These are phyloP conservation scores for Eubasilissa splendida DNA, from an alignment of 2,888 invertebrate genomes.

Conservation along the genomic window DNA sequence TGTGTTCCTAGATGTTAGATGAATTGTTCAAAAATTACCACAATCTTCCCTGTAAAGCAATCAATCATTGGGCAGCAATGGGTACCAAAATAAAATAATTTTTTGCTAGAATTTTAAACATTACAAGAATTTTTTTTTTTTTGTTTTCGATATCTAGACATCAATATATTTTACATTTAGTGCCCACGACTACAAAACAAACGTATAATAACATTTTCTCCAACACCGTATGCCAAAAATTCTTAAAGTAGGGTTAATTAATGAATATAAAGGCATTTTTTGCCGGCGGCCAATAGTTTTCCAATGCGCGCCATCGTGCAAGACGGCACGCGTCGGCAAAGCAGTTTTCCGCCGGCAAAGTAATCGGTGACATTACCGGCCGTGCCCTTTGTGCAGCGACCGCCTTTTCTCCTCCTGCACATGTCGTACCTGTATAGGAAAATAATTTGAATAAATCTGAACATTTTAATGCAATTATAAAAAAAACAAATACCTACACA, in stretches of 20 bases:
- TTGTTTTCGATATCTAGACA: not conserved
- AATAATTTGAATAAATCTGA: conserved; percentile 32
- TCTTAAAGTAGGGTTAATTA: conserved; percentile 12
- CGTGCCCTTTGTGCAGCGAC: conserved; percentile 98
- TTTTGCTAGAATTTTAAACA: not conserved
- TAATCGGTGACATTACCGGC: conserved; percentile 83
- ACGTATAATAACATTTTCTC: conserved; percentile 41
- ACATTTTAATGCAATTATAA: not conserved
- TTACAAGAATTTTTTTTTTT: not conserved
- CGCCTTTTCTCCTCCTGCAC: conserved; percentile 97
- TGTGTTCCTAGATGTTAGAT: conserved; percentile 35
- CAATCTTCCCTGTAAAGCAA: conserved; percentile 35
- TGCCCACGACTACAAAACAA: conserved; percentile 9
- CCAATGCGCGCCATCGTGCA: conserved; percentile 15
- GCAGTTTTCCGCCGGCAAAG: conserved; percentile 45
- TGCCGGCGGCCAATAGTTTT: conserved; percentile 27
- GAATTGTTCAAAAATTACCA: conserved; percentile 60
- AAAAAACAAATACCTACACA: not conserved
- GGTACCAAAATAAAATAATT: not conserved
- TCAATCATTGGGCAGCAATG: not conserved
- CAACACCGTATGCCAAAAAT: conserved; percentile 43
- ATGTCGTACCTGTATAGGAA: conserved; percentile 89
- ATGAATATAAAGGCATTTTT: conserved; percentile 35
- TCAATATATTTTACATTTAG: conserved; percentile 18
- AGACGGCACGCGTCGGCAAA: conserved; percentile 36